phyloP scores from a whole-genome alignment of 2,888 invertebrate species.

The Peribatodes rhomboidaria region DNA sequence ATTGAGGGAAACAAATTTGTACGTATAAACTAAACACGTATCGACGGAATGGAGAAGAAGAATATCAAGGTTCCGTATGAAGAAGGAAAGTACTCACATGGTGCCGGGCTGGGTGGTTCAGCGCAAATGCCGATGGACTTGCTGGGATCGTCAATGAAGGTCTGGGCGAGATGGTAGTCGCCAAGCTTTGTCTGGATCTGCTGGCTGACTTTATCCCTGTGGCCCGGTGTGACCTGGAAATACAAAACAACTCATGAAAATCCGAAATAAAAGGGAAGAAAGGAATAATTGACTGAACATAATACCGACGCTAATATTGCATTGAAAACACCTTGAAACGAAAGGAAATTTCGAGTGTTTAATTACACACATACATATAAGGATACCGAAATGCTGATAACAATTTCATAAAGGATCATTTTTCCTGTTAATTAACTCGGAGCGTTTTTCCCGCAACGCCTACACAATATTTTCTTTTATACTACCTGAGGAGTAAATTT shows the following conservation, averaged over 20 bases:
- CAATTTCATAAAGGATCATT: constrained; percentile 26
- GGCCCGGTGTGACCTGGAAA: constrained; percentile 88
- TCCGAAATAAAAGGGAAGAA: neutral
- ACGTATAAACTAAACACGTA: neutral
- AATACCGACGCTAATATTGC: neutral
- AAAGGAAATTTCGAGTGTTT: constrained; percentile 15
- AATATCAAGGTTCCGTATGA: neutral
- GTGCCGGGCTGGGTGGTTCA: constrained; percentile 88
- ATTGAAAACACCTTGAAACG: constrained; percentile 12
- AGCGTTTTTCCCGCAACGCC: constrained; percentile 21
- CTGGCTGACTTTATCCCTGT: constrained; percentile 88
- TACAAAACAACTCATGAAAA: constrained; percentile 6
- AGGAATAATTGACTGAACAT: neutral
- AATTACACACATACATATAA: constrained; percentile 20
- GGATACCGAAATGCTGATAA: constrained; percentile 4
- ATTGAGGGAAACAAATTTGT: neutral
- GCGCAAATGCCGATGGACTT: constrained; percentile 90
- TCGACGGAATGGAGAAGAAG: neutral
- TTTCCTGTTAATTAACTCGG: constrained; percentile 28
- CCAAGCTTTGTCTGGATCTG: constrained; percentile 91
- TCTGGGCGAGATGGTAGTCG: constrained; percentile 89
- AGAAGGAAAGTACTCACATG: constrained; percentile 74
- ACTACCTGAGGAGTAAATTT: constrained; percentile 22
- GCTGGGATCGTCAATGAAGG: constrained; percentile 88
- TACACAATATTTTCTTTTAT: constrained; percentile 20